Evolutionary conservation across 2,797 vertebrate genomes (phyloP).

Genomic region (Sphenopsis melanotis): DNA sequence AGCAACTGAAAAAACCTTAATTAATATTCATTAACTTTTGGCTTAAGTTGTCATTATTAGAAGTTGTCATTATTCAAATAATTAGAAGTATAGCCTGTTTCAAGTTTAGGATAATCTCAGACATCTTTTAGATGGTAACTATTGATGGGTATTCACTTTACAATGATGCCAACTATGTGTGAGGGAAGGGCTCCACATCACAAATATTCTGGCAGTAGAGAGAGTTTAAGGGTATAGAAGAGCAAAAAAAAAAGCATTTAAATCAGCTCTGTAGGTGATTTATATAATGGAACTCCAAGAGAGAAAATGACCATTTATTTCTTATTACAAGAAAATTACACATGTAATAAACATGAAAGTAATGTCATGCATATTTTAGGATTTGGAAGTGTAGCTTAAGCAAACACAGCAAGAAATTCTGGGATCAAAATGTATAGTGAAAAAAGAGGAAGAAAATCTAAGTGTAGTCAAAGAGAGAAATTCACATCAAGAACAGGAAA

Average conservation of each 20-base stretch:
- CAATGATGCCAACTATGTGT: not conserved
- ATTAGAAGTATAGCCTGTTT: not conserved
- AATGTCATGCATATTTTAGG: constrained; percentile 65
- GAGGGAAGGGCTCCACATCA: not conserved
- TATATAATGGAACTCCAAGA: not conserved
- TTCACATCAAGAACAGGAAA: constrained; percentile 80
- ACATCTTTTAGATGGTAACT: not conserved
- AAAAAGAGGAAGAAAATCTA: constrained; percentile 84
- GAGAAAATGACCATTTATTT: not conserved
- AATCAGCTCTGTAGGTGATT: not conserved
- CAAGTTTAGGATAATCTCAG: not conserved
- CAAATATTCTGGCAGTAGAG: not conserved
- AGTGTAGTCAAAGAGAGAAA: constrained; percentile 82
- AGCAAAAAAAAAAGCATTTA: not conserved
- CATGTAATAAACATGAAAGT: not conserved
- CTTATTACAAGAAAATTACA: not conserved
- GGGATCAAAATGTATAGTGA: constrained; percentile 77
- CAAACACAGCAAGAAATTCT: constrained; percentile 77
- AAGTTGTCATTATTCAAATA: not conserved
- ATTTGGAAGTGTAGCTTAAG: constrained; percentile 86
- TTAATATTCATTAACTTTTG: not conserved
- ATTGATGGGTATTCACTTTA: not conserved
- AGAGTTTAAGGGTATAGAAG: not conserved
- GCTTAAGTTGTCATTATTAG: not conserved
- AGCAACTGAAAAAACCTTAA: not conserved